phyloP scores from a whole-genome alignment of 1,140 invertebrate species.

The Drosophila sucinea region DNA sequence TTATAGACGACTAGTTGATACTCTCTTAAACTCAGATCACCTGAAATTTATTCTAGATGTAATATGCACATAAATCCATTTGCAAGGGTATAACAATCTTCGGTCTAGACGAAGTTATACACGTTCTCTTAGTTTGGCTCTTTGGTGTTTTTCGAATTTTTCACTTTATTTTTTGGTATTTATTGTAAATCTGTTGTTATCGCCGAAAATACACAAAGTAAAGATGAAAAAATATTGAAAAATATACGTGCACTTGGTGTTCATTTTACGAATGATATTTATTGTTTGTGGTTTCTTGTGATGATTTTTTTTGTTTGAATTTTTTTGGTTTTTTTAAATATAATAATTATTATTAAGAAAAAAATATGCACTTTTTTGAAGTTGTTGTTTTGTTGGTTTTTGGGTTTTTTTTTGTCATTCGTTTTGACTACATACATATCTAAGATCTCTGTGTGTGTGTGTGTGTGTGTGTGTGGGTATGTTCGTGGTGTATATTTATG shows the following conservation, averaged over 20 bases:
- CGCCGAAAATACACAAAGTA: constrained; percentile 14
- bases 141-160: too few relatives aligned
- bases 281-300: constrained; percentile 73
- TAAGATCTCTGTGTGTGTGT: constrained; percentile 18
- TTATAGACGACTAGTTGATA: too few relatives aligned
- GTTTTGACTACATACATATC: constrained; percentile 23
- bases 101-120: too few relatives aligned
- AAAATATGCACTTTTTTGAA: constrained; percentile 54
- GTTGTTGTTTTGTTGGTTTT: constrained; percentile 24
- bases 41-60: too few relatives aligned
- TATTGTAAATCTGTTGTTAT: constrained; percentile 4
- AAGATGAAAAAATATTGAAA: constrained; percentile 16
- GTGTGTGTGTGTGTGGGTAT: not conserved
- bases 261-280: constrained; percentile 77
- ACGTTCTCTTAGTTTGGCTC: too few relatives aligned
- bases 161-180: constrained; percentile 10
- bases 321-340: constrained; percentile 47
- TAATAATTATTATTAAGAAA: constrained; percentile 71
- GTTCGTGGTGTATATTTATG: not conserved
- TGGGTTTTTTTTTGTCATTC: constrained; percentile 4
- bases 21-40: too few relatives aligned
- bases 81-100: not conserved
- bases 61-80: not conserved
- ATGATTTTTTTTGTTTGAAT: constrained; percentile 19
- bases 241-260: not conserved